A percentile compares a stretch with the other conserved stretches of the same genome.
These are phyloP conservation scores for Amphiprion clarkii DNA, from an alignment of 2,797 vertebrate genomes.

Conservation along the genomic window DNA sequence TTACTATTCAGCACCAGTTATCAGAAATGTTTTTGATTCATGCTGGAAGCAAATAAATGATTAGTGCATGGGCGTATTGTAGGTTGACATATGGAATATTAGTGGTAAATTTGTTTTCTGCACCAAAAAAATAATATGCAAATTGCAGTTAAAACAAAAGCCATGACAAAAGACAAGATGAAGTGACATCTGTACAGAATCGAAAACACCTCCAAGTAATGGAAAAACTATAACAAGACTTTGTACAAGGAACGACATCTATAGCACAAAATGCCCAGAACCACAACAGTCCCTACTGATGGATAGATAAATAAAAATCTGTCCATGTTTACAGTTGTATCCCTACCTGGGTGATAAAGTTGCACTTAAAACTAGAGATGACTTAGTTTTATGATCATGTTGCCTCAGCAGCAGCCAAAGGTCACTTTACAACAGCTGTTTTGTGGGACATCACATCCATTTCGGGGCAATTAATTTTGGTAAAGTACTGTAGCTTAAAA, in stretches of 20 bases:
- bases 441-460: slow-evolving; percentile 56
- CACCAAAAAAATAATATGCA: not conserved
- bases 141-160: not conserved
- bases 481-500: slow-evolving; percentile 37
- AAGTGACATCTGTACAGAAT: not conserved
- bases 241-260: slow-evolving; percentile 18
- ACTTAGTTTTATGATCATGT: slow-evolving; percentile 52
- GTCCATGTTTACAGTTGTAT: slow-evolving; percentile 38
- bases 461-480: slow-evolving; percentile 54
- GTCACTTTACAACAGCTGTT: slow-evolving; percentile 58
- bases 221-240: slow-evolving; percentile 5
- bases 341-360: slow-evolving; percentile 42
- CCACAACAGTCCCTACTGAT: slow-evolving; percentile 30
- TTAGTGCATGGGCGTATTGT: not conserved
- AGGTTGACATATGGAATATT: no score
- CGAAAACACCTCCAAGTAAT: slow-evolving; percentile 1
- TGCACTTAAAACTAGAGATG: slow-evolving; percentile 52
- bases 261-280: slow-evolving; percentile 20
- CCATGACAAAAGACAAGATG: not conserved
- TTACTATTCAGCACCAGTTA: not conserved
- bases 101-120: not conserved
- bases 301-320: slow-evolving; percentile 41
- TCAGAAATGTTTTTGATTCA: not conserved
- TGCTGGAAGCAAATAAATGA: slow-evolving; percentile 4
- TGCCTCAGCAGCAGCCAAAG: slow-evolving; percentile 56